Conservation (phyloP, 2,888 invertebrate genomes). For the Leptothorax acervorum region DNA sequence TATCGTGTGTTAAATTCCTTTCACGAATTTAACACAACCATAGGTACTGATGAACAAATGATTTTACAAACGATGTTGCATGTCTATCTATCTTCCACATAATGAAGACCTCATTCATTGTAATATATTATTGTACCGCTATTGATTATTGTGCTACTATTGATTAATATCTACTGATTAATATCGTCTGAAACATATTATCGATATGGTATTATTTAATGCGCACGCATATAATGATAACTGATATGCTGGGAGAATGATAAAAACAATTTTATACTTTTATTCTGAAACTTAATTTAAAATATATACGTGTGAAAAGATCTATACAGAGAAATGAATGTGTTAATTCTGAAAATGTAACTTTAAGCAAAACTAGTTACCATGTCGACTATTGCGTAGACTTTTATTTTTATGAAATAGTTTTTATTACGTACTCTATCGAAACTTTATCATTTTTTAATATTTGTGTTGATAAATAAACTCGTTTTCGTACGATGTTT, state of each 20-base stretch:
- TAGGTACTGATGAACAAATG: background rate
- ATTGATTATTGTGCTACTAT: conserved; percentile 5
- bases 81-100: background rate
- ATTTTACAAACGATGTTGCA: conserved; percentile 21
- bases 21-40: conserved; percentile 29
- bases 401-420: background rate
- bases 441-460: background rate
- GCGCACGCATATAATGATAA: too few relatives aligned
- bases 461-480: conserved; percentile 4
- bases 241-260: background rate
- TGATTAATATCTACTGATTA: conserved; percentile 22
- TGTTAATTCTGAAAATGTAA: conserved; percentile 10
- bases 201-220: background rate
- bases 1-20: conserved; percentile 19
- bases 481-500: background rate
- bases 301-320: background rate
- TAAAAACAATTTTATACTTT: background rate
- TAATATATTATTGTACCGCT: background rate
- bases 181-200: background rate
- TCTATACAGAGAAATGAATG: background rate
- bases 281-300: background rate
- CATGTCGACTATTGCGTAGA: background rate
- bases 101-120: conserved; percentile 8
- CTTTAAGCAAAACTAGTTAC: background rate
- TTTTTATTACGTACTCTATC: background rate